A percentile compares a stretch with the other conserved stretches of the same genome.
Conservation (phyloP, 2,797 vertebrate species). For the Rachycentron canadum region DNA sequence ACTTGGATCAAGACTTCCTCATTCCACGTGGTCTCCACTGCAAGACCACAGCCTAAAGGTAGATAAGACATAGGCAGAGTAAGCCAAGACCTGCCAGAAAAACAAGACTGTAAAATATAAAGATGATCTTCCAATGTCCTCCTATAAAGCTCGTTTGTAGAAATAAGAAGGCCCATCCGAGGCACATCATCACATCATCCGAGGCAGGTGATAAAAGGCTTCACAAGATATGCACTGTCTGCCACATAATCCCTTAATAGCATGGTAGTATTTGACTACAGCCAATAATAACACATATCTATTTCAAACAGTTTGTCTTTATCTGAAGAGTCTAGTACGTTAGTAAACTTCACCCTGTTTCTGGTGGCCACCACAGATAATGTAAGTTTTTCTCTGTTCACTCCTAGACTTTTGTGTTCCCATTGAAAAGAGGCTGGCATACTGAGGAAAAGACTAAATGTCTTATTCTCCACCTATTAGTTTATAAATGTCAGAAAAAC, state of each 20-base stretch:
- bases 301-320: slow-evolving; percentile 31
- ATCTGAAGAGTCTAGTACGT: background rate
- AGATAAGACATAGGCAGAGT: slow-evolving; percentile 24
- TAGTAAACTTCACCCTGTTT: slow-evolving; percentile 14
- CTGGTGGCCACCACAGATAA: background rate
- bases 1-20: slow-evolving; percentile 32
- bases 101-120: slow-evolving; percentile 3
- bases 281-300: slow-evolving; percentile 44
- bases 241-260: slow-evolving; percentile 58
- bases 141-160: slow-evolving; percentile 23
- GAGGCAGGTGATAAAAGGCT: slow-evolving; percentile 60
- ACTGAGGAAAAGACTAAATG: background rate
- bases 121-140: slow-evolving; percentile 16
- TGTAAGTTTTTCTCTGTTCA: slow-evolving; percentile 6
- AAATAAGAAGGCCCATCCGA: slow-evolving; percentile 32
- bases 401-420: background rate
- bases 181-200: slow-evolving; percentile 26
- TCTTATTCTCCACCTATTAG: background rate
- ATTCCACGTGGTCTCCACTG: slow-evolving; percentile 30
- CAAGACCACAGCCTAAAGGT: slow-evolving; percentile 39
- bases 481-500: slow-evolving; percentile 27
- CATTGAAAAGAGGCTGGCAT: background rate
- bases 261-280: slow-evolving; percentile 42
- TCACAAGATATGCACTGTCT: slow-evolving; percentile 49
- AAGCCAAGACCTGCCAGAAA: slow-evolving; percentile 16